Base-by-base conservation (phyloP, 2,113 vertebrate genomes). In the Trogon melanurus region DNA sequence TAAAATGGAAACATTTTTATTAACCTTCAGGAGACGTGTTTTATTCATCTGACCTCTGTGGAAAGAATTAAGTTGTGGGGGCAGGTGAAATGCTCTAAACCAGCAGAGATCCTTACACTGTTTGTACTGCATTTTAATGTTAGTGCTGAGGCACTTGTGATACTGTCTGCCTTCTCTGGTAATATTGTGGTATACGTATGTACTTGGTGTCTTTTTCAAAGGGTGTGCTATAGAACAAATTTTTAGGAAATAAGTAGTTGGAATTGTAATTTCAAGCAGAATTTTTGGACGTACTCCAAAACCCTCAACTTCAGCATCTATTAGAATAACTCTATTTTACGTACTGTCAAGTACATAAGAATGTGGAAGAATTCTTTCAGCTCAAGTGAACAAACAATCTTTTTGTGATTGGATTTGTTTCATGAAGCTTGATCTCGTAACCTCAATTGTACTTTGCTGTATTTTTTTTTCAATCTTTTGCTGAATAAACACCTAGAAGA, bases 141-240 rank as follows among this genome's bases (percentile, higher is more conserved):
- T 44, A 27, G 25, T 34, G 41, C 34, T 71, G 11, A 64, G 79
- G 45, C 50, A 47, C 19, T 48, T 32, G 4, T 18, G 18, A n/a
- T 29, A 5, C 11, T 72, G 30, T 16, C 18, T 51, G 22, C 25
- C 11, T 29, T 34, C 48, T 72, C 36, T 32, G 50, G 13, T 69
- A 30, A 6, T 57, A 4, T 0, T 11, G 17, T 41, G 20, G 22
- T 48, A 3, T 26, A 25, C 3, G 2, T 26, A 6, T 20, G 4
- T 20, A 29, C 56, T 44, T 87, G n/a, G n/a, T 50, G 1, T 74
- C 22, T 61, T 38, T 29, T 36, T 62, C 47, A 44, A 38, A 30
- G 38, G 32, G 23, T 14, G 23, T 50, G 38, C 61, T 87, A 11
- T 64, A 20, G 27, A 51, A n/a, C 23, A 48, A 13, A 45, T 47